Evolutionary conservation across 2,113 vertebrate species (phyloP).

Genomic region (Sigmodon hispidus): DNA sequence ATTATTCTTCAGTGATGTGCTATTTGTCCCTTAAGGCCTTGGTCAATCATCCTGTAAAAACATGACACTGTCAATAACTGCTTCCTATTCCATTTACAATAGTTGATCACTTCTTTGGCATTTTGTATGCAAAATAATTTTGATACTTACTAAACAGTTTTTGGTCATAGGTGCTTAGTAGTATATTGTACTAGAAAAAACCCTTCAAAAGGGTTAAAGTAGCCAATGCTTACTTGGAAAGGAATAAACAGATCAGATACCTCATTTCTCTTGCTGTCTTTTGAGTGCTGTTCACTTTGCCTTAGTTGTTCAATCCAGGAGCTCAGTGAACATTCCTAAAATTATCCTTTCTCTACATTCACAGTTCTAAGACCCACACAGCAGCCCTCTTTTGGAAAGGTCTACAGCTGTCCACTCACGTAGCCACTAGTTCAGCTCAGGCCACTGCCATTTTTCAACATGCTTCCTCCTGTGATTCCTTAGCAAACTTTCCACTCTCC

Average conservation of each 20-base stretch:
- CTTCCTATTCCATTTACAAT: neutral
- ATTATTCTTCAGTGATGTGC: neutral
- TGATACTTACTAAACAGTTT: neutral
- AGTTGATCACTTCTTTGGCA: neutral
- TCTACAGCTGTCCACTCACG: neutral
- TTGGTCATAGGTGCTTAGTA: neutral
- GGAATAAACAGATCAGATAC: neutral
- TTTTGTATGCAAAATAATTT: neutral
- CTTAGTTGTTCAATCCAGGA: neutral
- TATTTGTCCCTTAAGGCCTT: neutral
- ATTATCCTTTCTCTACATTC: neutral
- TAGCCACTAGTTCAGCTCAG: neutral
- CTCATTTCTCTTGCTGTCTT: neutral
- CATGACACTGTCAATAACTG: neutral
- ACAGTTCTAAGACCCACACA: neutral
- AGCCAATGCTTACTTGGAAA: neutral
- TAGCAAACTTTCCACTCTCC: neutral
- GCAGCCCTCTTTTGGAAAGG: neutral
- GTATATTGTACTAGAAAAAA: neutral
- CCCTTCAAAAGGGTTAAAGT: neutral
- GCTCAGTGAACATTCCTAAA: neutral
- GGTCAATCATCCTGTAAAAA: neutral
- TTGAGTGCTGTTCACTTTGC: neutral
- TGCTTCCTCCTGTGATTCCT: neutral
- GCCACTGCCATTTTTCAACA: neutral